Percentiles rank a stretch among this genome's conserved stretches.
phyloP scores from a whole-genome alignment of 2,888 invertebrate species.

The Petrolisthes cinctipes region DNA sequence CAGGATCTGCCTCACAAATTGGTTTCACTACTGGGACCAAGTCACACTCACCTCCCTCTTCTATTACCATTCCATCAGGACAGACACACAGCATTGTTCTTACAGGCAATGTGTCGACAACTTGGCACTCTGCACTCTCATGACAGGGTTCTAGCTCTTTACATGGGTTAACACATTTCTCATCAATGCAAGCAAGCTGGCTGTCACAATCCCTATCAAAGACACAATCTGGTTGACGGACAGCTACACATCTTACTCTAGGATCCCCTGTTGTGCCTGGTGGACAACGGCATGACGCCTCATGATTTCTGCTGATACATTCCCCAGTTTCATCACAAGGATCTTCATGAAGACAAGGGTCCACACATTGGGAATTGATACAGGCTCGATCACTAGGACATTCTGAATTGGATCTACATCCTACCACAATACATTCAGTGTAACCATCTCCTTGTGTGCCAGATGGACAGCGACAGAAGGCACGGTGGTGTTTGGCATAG shows the following conservation, averaged over 20 bases:
- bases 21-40: slow-evolving; percentile 61
- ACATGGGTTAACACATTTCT: slow-evolving; percentile 67
- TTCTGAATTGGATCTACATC: slow-evolving; percentile 87
- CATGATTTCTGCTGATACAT: slow-evolving; percentile 69
- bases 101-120: slow-evolving; percentile 67
- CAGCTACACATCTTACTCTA: slow-evolving; percentile 75
- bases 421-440: slow-evolving; percentile 73
- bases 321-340: slow-evolving; percentile 73
- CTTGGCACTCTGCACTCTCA: slow-evolving; percentile 76
- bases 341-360: slow-evolving; percentile 76
- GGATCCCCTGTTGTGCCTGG: slow-evolving; percentile 80
- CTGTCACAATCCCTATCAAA: slow-evolving; percentile 66
- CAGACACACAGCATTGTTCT: slow-evolving; percentile 67
- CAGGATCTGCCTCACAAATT: slow-evolving; percentile 75
- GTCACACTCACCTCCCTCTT: slow-evolving; percentile 66
- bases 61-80: slow-evolving; percentile 66
- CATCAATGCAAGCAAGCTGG: slow-evolving; percentile 67
- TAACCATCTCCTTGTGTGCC: slow-evolving; percentile 69
- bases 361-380: slow-evolving; percentile 80
- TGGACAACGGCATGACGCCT: slow-evolving; percentile 83
- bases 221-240: slow-evolving; percentile 73
- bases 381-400: slow-evolving; percentile 78
- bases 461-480: slow-evolving; percentile 69
- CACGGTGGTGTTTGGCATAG: slow-evolving; percentile 67
- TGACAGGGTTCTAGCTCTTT: slow-evolving; percentile 67